Evolutionary conservation across 2,888 invertebrate genomes (phyloP), one percentile per base, ranked within the genome.

Genomic region (Leptogaster cylindrica): DNA sequence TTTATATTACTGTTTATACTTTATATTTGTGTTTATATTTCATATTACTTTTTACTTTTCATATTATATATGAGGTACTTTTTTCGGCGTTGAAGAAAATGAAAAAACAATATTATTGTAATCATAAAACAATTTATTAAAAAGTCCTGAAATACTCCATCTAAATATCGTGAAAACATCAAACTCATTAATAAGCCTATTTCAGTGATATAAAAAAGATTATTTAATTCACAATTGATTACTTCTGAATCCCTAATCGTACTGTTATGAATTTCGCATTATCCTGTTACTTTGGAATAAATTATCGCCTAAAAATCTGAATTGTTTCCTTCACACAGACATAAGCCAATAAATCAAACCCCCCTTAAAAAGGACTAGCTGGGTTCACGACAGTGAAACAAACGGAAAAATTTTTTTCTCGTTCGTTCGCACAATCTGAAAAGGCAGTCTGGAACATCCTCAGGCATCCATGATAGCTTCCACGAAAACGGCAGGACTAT

Each of bases 231-330:
- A 25, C 28, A 44, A 44, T 28, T 46, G 63, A 63, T 63, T 28
- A 46, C 18, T 28, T 27, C 36, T 44, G 31, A 44, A 44, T 16
- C 46, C 46, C 63, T 63, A 63, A 63, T 63, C 46, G 63, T 25
- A 31, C 41, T 39, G 48, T 39, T 16, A 65, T 65, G 51, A 65
- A 65, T 65, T 65, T 65, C 51, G 39, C 65, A 65, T 65, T 65
- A 65, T 65, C 65, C 39, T 65, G 50, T 65, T 65, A 65, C 39
- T 65, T 65, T 31, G 48, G 65, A 50, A 65, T 65, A 65, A 65
- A 65, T 65, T 65, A 65, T 65, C 65, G 39, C 65, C 48, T 14
- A 50, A 64, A 48, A 33, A 18, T 33, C 64, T 36, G 39, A 25
- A 58, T n/a, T 14, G 36, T 25, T 58, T 25, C 58, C 41, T 58